A percentile compares a stretch with the other conserved stretches of the same genome.
phyloP scores from a whole-genome alignment of 2,797 vertebrate genomes.

The Acrossocheilus fasciatus region DNA sequence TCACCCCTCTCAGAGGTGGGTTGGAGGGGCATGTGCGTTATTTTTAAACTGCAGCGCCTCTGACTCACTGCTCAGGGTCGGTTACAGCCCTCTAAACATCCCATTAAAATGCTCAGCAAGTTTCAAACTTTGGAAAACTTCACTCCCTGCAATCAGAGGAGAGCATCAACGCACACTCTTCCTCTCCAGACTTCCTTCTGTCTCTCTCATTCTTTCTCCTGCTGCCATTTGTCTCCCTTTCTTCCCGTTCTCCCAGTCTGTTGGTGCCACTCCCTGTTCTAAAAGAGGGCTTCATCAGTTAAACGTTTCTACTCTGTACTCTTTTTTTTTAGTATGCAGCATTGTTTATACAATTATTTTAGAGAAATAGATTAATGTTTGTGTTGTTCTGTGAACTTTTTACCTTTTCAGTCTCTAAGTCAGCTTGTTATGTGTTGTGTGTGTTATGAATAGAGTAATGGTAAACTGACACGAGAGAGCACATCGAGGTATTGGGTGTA shows the following conservation, averaged over 20 bases:
- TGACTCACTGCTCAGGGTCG: conserved; percentile 40
- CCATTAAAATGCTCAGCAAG: conserved; percentile 28
- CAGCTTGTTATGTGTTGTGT: conserved; percentile 43
- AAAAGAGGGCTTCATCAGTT: conserved; percentile 2
- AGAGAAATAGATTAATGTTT: neutral
- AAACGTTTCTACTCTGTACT: neutral
- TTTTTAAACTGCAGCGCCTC: conserved; percentile 76
- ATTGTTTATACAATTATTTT: neutral
- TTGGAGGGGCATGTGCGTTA: conserved; percentile 57
- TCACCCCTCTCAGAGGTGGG: conserved; percentile 60
- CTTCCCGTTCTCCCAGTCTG: conserved; percentile 36
- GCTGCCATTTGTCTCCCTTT: conserved; percentile 9
- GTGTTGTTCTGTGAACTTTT: conserved; percentile 14
- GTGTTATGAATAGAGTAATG: conserved; percentile 48
- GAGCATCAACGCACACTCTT: conserved; percentile 21
- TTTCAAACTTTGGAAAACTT: conserved; percentile 42
- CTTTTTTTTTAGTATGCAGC: neutral
- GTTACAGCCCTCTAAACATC: conserved; percentile 30
- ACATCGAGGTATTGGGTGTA: conserved; percentile 31
- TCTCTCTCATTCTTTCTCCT: conserved; percentile 38
- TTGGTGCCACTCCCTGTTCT: conserved; percentile 41
- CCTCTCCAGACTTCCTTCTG: conserved; percentile 37
- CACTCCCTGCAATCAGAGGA: conserved; percentile 6
- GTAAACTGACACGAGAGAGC: conserved; percentile 21
- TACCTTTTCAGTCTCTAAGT: conserved; percentile 39